Conservation (phyloP, 2,113 vertebrate species). For the Cephalopterus ornatus region DNA sequence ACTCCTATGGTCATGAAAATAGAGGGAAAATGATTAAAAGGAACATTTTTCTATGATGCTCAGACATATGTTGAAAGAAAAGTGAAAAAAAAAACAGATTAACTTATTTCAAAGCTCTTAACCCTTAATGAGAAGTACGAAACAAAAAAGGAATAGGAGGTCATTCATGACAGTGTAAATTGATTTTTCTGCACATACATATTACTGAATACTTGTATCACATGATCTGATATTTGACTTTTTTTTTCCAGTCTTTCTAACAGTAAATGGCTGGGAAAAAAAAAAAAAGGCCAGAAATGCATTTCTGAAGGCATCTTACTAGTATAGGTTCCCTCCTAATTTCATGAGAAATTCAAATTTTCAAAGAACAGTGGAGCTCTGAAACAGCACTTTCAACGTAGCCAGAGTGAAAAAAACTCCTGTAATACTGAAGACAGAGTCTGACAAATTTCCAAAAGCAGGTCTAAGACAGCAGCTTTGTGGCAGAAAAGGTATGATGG, state of each 20-base stretch:
- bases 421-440: background rate
- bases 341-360: background rate
- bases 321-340: background rate
- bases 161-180: background rate
- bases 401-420: rapidly evolving
- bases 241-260: background rate
- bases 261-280: background rate
- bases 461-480: background rate
- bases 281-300: background rate
- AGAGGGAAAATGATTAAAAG: background rate
- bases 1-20: background rate
- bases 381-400: background rate
- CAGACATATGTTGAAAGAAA: background rate
- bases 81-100: background rate
- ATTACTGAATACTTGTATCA: background rate
- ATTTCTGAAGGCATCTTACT: background rate
- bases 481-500: background rate
- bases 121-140: background rate
- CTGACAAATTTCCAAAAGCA: background rate
- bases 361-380: background rate
- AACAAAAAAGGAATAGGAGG: background rate
- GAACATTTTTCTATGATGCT: background rate
- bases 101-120: background rate
- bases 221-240: rapidly evolving
- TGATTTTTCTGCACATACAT: background rate